Conservation (phyloP, 2,888 invertebrate genomes). For the Mayetiola destructor region DNA sequence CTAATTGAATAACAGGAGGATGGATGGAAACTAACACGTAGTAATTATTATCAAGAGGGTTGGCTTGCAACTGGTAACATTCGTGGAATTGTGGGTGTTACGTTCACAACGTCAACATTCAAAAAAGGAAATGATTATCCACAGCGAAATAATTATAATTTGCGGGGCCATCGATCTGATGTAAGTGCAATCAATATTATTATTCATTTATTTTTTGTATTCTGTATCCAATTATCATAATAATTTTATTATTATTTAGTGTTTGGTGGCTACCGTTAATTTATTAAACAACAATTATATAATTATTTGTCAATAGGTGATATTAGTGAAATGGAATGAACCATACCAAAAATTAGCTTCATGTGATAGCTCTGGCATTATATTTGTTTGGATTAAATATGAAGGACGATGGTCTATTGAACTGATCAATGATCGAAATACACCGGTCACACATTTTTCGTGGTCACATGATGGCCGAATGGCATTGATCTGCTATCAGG, state of each 20-base stretch:
- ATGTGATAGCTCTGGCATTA: conserved; percentile 93
- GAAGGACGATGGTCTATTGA: conserved; percentile 99
- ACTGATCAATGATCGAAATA: conserved; percentile 93
- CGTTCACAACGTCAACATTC: conserved; percentile 89
- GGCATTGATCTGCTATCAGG: conserved; percentile 96
- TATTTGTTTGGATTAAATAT: conserved; percentile 99
- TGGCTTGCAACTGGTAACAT: conserved; percentile 95
- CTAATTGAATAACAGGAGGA: conserved; percentile 53
- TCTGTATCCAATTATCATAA: no score
- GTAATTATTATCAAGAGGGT: conserved; percentile 93
- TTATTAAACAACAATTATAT: no score
- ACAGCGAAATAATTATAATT: conserved; percentile 86
- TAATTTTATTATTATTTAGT: no score
- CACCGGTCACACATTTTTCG: conserved; percentile 92
- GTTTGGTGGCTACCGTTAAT: no score
- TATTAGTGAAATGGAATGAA: conserved; percentile 95
- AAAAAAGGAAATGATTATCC: conserved; percentile 76
- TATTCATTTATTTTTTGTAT: neutral
- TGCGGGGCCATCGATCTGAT: conserved; percentile 90
- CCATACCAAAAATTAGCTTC: conserved; percentile 95
- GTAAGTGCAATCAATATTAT: conserved; percentile 41
- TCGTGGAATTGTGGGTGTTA: conserved; percentile 87
- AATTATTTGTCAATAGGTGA: conserved; percentile 50
- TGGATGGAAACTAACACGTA: conserved; percentile 88
- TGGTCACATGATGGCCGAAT: conserved; percentile 98